These are phyloP conservation scores for Diabrotica virgifera DNA, from an alignment of 1,140 invertebrate genomes.

Conservation along the genomic window DNA sequence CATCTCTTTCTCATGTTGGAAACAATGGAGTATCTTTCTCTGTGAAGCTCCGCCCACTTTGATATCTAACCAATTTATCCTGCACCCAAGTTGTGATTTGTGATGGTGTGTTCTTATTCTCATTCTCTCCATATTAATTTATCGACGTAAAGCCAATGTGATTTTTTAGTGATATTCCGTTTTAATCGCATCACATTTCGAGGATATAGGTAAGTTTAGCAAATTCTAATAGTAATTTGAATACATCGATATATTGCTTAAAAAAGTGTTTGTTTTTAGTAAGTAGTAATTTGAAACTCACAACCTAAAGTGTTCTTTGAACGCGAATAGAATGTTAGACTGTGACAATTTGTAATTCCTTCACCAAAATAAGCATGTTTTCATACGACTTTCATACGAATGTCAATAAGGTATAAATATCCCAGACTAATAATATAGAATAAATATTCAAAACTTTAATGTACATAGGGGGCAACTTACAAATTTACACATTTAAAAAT, in stretches of 20 bases:
- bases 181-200: background rate
- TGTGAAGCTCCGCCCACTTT: background rate
- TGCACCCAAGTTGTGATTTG: background rate
- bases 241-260: no score
- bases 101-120: background rate
- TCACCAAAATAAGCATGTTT: no score
- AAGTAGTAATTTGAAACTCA: background rate
- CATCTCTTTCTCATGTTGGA: background rate
- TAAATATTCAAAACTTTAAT: no score
- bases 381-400: no score
- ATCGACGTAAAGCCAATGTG: background rate
- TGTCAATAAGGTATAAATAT: no score
- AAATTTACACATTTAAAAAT: no score
- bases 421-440: no score
- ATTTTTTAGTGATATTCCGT: background rate
- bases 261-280: background rate
- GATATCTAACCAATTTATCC: background rate
- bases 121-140: background rate
- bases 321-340: no score
- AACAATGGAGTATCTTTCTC: background rate
- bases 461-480: no score
- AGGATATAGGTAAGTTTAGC: background rate
- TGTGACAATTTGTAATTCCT: no score
- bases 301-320: no score
- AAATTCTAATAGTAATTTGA: no score